Conservation (phyloP, 1,140 invertebrate genomes). For the Drosophila arizonae region DNA sequence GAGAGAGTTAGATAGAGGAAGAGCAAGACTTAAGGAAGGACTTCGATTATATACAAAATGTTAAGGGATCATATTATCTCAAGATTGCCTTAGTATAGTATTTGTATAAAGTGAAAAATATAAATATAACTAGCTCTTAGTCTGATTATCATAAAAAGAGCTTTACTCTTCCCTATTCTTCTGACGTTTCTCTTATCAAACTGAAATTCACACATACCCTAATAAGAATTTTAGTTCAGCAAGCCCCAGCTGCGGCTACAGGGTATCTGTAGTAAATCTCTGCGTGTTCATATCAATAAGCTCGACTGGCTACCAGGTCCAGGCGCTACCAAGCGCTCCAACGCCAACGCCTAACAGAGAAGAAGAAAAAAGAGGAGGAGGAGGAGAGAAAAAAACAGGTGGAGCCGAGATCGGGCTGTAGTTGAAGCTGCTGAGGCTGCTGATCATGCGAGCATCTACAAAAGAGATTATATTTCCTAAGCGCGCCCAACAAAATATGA, state of each 20-base stretch:
- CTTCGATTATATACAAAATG: no score
- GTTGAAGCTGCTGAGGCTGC: slow-evolving; percentile 62
- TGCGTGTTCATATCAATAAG: slow-evolving; percentile 22
- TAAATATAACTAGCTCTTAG: no score
- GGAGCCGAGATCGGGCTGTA: neutral
- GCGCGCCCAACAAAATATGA: slow-evolving; percentile 72
- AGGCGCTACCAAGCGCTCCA: slow-evolving; percentile 15
- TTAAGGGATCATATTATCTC: no score
- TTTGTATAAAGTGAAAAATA: no score
- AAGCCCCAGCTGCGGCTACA: neutral
- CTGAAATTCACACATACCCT: no score
- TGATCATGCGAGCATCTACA: slow-evolving; percentile 80
- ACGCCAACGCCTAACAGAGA: slow-evolving; percentile 24
- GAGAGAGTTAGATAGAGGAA: neutral
- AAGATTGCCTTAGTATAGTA: no score
- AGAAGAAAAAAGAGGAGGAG: neutral
- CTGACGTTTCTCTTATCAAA: no score
- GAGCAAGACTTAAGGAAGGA: no score
- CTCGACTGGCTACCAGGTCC: slow-evolving; percentile 12
- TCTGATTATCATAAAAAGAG: no score
- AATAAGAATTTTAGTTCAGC: no score
- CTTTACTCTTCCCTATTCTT: no score
- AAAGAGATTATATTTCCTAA: slow-evolving; percentile 82
- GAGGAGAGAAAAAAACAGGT: slow-evolving; percentile 28
- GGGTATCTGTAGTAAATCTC: slow-evolving; percentile 12